Evolutionary conservation across 2,888 invertebrate species (phyloP).

Genomic region (Linnaemya vulpina): DNA sequence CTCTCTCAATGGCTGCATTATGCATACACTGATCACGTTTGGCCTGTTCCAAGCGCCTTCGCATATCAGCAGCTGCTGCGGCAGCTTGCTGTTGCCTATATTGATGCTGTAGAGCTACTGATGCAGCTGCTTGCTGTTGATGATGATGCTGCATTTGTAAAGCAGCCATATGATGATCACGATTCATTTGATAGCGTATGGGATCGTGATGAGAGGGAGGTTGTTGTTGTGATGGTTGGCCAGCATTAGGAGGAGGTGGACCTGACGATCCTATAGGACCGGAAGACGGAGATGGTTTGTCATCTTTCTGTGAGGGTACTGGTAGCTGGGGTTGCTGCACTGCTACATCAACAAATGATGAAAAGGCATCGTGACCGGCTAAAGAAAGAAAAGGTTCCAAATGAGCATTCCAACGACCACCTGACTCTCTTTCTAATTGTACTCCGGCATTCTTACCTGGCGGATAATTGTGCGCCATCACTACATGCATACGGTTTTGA

Average conservation of each 20-base stretch:
- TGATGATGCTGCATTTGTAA: conserved; percentile 82
- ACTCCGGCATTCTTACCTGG: conserved; percentile 82
- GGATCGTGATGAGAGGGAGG: conserved; percentile 80
- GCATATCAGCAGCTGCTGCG: conserved; percentile 76
- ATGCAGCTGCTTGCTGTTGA: conserved; percentile 80
- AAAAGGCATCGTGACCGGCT: conserved; percentile 92
- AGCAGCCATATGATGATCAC: conserved; percentile 83
- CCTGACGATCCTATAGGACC: conserved; percentile 67
- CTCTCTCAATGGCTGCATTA: conserved; percentile 77
- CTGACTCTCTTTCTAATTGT: conserved; percentile 52
- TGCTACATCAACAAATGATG: conserved; percentile 95
- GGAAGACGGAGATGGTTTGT: conserved; percentile 76
- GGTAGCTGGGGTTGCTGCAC: conserved; percentile 94
- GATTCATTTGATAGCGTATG: conserved; percentile 83
- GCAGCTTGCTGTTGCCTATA: conserved; percentile 78
- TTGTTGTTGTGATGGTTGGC: conserved; percentile 72
- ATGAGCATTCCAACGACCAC: conserved; percentile 52
- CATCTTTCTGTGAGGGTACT: conserved; percentile 88
- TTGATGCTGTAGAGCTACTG: conserved; percentile 80
- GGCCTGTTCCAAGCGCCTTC: conserved; percentile 77
- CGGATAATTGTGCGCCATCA: conserved; percentile 83
- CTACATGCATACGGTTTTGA: conserved; percentile 83
- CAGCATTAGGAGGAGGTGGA: conserved; percentile 61
- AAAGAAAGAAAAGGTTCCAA: conserved; percentile 55
- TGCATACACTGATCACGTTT: conserved; percentile 79